Conservation (phyloP, 2,113 vertebrate species). For the Dryoscopus gambensis region DNA sequence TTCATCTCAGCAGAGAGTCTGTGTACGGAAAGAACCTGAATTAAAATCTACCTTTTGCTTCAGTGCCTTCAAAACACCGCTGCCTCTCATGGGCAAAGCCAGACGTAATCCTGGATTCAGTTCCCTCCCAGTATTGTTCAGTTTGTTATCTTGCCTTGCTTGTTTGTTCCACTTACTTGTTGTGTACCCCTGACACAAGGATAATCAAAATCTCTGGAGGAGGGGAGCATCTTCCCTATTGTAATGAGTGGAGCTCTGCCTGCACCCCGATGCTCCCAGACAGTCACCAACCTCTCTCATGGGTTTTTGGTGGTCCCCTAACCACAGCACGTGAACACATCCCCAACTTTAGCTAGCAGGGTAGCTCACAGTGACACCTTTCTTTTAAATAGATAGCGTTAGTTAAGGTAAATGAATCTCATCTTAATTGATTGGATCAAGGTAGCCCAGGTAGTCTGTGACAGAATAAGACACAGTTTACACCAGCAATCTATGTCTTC, state of each 20-base stretch:
- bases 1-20: neutral
- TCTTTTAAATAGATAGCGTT: neutral
- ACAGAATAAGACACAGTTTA: neutral
- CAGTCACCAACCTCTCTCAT: neutral
- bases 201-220: neutral
- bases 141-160: neutral
- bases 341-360: neutral
- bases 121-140: neutral
- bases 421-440: neutral
- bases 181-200: neutral
- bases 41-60: slow-evolving; percentile 45
- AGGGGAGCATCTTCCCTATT: neutral
- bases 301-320: neutral
- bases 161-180: neutral
- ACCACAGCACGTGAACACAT: neutral
- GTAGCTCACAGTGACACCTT: neutral
- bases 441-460: neutral
- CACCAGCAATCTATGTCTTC: neutral
- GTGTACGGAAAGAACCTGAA: neutral
- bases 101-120: neutral
- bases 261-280: neutral
- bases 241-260: neutral
- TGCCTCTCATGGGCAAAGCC: neutral
- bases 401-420: neutral
- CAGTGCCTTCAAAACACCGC: neutral